Percentiles rank a stretch among this genome's conserved stretches.
These are phyloP conservation scores for Palythoa grandiflora DNA, from an alignment of 92 coral and sea anemone species.

Conservation along the genomic window DNA sequence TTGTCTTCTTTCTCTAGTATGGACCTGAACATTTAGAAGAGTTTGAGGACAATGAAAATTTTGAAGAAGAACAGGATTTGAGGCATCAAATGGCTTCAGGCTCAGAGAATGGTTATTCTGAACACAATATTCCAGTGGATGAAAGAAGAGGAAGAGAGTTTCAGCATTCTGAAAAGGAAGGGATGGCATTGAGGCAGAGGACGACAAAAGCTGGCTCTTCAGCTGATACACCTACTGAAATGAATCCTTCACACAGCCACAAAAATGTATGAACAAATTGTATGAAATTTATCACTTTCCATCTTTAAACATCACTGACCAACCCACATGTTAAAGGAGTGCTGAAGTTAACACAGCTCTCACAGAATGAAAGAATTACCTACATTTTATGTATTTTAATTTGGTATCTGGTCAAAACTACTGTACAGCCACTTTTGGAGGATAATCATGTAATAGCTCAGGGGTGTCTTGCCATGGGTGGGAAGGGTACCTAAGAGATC, in stretches of 20 bases:
- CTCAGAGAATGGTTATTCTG: neutral
- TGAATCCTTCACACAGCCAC: neutral
- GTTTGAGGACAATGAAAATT: neutral
- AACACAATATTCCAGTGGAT: neutral
- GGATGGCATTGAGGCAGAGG: neutral
- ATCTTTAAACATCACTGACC: too few relatives aligned
- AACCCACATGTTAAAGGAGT: too few relatives aligned
- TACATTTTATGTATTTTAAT: too few relatives aligned
- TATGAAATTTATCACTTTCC: too few relatives aligned
- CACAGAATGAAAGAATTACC: too few relatives aligned
- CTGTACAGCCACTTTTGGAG: too few relatives aligned
- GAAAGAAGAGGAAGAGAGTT: neutral
- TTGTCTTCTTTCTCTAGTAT: neutral
- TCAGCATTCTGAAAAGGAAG: neutral
- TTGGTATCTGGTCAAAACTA: too few relatives aligned
- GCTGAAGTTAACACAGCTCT: too few relatives aligned
- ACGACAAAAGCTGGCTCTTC: neutral
- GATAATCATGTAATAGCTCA: too few relatives aligned
- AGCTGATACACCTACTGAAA: neutral
- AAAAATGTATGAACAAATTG: neutral
- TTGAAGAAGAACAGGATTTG: neutral
- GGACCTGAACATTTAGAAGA: constrained; percentile 3
- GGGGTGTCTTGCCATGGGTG: too few relatives aligned
- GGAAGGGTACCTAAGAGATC: too few relatives aligned
- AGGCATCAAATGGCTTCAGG: neutral